Conservation (phyloP, 2,888 invertebrate genomes). For the Aleiodes leptofemur region DNA sequence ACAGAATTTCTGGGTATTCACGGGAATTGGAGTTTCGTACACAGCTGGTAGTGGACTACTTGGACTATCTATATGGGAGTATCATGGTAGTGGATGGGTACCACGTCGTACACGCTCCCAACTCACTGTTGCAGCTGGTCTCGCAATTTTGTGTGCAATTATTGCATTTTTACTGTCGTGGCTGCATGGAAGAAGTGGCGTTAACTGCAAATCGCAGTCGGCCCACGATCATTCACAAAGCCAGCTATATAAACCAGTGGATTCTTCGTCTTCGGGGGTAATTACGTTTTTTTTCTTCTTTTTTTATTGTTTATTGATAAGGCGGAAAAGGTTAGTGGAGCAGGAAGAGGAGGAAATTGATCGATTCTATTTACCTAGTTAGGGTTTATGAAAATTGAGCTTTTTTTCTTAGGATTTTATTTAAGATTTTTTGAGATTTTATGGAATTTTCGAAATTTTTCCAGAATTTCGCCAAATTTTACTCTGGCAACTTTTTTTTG, state of each 20-base stretch:
- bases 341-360: no score
- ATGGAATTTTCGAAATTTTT: no score
- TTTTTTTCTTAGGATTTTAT: no score
- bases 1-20: slow-evolving; percentile 85
- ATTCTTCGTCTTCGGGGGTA: slow-evolving; percentile 72
- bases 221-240: slow-evolving; percentile 66
- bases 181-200: slow-evolving; percentile 68
- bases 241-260: slow-evolving; percentile 73
- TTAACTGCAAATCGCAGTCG: slow-evolving; percentile 61
- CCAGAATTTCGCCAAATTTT: no score
- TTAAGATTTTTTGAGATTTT: no score
- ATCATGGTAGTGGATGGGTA: slow-evolving; percentile 82
- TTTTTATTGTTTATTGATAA: not conserved
- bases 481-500: no score
- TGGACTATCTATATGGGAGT: slow-evolving; percentile 82
- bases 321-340: not conserved
- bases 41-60: slow-evolving; percentile 82
- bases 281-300: slow-evolving; percentile 39
- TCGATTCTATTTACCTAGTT: no score
- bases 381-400: no score
- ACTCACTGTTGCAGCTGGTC: slow-evolving; percentile 74
- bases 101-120: slow-evolving; percentile 85
- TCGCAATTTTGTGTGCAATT: slow-evolving; percentile 71
- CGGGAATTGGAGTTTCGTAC: slow-evolving; percentile 84
- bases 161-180: slow-evolving; percentile 71